phyloP scores from a whole-genome alignment of 2,797 vertebrate species.

The Natrix natrix region DNA sequence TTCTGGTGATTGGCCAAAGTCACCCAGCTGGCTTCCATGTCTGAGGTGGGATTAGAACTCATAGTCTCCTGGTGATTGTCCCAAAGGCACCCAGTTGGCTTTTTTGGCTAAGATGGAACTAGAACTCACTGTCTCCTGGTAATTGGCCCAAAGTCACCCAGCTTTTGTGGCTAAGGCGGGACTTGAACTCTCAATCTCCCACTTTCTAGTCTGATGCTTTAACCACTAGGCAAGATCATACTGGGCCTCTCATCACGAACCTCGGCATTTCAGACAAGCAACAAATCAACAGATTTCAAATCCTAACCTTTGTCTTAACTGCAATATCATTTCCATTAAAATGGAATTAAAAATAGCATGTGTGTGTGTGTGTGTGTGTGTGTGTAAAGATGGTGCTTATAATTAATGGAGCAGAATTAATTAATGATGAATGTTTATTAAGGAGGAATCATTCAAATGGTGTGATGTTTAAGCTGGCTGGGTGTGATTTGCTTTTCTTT shows the following conservation, averaged over 20 bases:
- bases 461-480: background rate
- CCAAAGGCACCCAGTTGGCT: background rate
- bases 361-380: too few relatives aligned
- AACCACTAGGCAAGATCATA: background rate
- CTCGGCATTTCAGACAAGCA: slow-evolving; percentile 5
- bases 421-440: slow-evolving; percentile 1
- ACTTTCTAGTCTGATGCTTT: background rate
- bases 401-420: slow-evolving; percentile 3
- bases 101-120: background rate
- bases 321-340: background rate
- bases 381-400: background rate
- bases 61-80: background rate
- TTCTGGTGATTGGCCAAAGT: too few relatives aligned
- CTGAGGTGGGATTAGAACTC: background rate
- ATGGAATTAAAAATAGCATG: background rate
- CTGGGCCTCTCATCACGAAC: background rate
- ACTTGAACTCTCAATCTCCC: background rate
- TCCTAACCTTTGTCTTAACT: slow-evolving; percentile 15
- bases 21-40: too few relatives aligned
- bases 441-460: background rate
- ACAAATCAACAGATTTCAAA: slow-evolving; percentile 28
- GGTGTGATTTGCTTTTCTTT: background rate
- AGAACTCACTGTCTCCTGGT: background rate
- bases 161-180: background rate
- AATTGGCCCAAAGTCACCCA: background rate